These are phyloP conservation scores for Hystrix brachyura DNA, from an alignment of 2,113 vertebrate genomes.

Conservation along the genomic window DNA sequence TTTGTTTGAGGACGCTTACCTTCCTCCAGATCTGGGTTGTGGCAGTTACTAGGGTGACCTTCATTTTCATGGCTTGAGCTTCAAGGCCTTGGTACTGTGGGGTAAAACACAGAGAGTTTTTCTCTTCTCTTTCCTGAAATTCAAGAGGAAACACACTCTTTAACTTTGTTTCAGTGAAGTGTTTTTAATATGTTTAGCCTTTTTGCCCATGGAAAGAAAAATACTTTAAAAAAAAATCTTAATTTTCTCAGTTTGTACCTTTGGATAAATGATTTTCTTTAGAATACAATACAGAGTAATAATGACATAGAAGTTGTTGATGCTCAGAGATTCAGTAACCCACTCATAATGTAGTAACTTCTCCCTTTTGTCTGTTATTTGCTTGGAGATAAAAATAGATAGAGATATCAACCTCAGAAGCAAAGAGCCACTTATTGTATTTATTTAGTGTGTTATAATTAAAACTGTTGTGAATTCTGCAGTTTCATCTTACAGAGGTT, in stretches of 20 bases:
- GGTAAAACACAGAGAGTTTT: background rate
- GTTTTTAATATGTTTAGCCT: conserved; percentile 42
- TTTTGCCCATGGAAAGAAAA: background rate
- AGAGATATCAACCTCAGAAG: conserved; percentile 66
- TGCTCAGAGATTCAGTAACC: conserved; percentile 20
- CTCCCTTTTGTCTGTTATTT: conserved; percentile 23
- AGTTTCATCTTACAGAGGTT: conserved; percentile 63
- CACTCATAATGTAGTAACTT: conserved; percentile 57
- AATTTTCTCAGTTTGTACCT: conserved; percentile 9
- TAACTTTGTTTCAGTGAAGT: background rate
- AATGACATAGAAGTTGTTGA: conserved; percentile 32
- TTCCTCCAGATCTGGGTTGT: background rate
- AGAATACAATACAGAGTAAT: background rate
- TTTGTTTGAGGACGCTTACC: background rate
- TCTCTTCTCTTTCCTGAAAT: background rate
- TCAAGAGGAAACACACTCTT: background rate
- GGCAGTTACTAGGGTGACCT: background rate
- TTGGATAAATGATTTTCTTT: conserved; percentile 58
- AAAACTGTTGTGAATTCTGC: conserved; percentile 75
- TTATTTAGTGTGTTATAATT: conserved; percentile 81
- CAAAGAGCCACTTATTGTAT: conserved; percentile 58
- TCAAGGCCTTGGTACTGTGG: background rate
- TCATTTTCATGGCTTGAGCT: background rate
- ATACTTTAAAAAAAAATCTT: conserved; percentile 57
- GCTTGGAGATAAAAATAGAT: conserved; percentile 66